A percentile compares a stretch with the other conserved stretches of the same genome.
Evolutionary conservation across 2,888 invertebrate species (phyloP).

Genomic region (Muscina levida): DNA sequence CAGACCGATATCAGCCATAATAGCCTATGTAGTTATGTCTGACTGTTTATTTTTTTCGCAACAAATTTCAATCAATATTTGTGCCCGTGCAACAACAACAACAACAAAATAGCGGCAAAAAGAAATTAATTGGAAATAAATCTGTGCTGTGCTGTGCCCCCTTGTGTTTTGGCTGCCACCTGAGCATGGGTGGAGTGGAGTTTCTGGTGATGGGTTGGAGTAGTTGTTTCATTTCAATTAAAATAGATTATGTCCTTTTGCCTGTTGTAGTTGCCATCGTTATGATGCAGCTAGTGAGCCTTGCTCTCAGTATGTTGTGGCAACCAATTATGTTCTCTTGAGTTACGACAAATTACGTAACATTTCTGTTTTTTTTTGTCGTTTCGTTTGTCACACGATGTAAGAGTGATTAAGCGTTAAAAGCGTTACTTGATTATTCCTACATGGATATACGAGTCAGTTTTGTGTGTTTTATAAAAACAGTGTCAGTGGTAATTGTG

Average conservation of each 20-base stretch:
- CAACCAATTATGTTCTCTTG: constrained; percentile 22
- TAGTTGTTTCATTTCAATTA: constrained; percentile 52
- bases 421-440: too few species aligned
- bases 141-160: constrained; percentile 29
- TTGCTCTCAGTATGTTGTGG: neutral
- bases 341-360: constrained; percentile 23
- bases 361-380: neutral
- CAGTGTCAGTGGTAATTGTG: too few species aligned
- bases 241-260: constrained; percentile 41
- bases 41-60: neutral
- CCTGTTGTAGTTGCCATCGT: neutral
- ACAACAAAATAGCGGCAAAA: constrained; percentile 30
- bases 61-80: constrained; percentile 60
- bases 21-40: constrained; percentile 38
- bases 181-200: neutral
- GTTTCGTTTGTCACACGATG: too few species aligned
- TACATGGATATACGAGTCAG: too few species aligned
- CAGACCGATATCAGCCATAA: neutral
- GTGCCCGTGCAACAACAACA: constrained; percentile 6
- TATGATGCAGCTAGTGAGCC: neutral
- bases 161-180: constrained; percentile 23
- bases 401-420: too few species aligned
- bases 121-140: constrained; percentile 58
- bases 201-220: too few species aligned
- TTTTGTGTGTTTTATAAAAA: too few species aligned